phyloP scores from a whole-genome alignment of 2,797 vertebrate genomes.

The Ataeniobius toweri region DNA sequence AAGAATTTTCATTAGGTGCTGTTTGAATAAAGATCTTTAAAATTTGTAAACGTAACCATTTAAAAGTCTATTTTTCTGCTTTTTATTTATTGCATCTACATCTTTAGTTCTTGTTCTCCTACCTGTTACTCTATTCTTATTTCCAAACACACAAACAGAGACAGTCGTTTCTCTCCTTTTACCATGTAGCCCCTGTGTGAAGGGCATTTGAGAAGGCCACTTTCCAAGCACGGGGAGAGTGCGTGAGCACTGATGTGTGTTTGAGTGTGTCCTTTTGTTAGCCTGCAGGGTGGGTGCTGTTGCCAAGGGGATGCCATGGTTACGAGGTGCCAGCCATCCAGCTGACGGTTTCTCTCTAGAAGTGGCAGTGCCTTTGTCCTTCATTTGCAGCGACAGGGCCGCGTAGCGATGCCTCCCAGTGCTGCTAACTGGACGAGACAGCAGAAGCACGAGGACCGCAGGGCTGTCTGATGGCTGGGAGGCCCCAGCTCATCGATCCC shows the following conservation, averaged over 20 bases:
- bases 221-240: constrained; percentile 58
- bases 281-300: constrained; percentile 59
- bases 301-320: constrained; percentile 80
- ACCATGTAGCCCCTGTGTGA: constrained; percentile 64
- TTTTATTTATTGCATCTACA: background rate
- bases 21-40: background rate
- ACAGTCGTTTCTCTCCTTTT: constrained; percentile 20
- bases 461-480: constrained; percentile 59
- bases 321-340: constrained; percentile 79
- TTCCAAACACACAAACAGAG: constrained; percentile 2
- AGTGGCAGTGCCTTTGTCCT: constrained; percentile 72
- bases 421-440: constrained; percentile 72
- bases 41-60: background rate
- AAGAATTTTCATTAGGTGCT: background rate
- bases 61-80: background rate
- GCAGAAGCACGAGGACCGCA: constrained; percentile 51
- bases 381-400: constrained; percentile 70
- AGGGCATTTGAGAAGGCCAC: constrained; percentile 67
- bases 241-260: constrained; percentile 41
- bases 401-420: constrained; percentile 60
- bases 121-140: constrained; percentile 11
- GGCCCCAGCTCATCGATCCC: constrained; percentile 62
- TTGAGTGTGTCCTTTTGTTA: constrained; percentile 67
- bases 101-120: background rate
- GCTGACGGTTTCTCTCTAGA: constrained; percentile 66